Base-by-base conservation (phyloP, 2,888 invertebrate genomes). In the Spodoptera picta region DNA sequence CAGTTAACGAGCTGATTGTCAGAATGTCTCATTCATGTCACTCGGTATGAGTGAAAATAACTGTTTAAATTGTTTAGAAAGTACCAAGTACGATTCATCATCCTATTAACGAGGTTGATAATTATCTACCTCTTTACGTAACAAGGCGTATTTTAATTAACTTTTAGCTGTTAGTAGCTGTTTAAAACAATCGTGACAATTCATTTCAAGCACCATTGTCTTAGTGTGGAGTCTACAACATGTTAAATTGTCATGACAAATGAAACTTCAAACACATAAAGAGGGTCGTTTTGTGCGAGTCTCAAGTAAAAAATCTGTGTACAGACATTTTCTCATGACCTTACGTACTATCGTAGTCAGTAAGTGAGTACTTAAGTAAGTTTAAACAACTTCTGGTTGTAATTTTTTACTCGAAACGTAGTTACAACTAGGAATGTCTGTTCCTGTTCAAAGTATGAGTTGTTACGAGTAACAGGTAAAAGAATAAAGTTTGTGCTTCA, bases 41-140 rank as follows among this genome's bases (percentile, higher is more conserved):
- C 60, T 47, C 31, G 74, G 50, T 68, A 62, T 48, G 27, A 78
- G 67, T 65, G 75, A 75, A 75, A 79, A 77, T 68, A 42, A 60
- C 63, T 75, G 74, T 72, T 65, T 53, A 72, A 78, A 71, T 65
- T 58, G 59, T 63, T 75, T 72, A 65, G 60, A 72, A 65, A 72
- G 73, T 77, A 69, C 66, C 55, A 58, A 67, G 69, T 69, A 71
- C 60, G 60, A 62, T 76, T 70, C 61, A 60, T 63, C 60, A 56
- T 66, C 45, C 48, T 58, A 65, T 67, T 66, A 75, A 72, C 60
- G 69, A 68, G 63, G 53, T 54, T 66, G 65, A 70, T 76, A 79
- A 77, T 75, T 72, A 67, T 14, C 51, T 49, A 57, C 43, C 19
- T 68, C 4, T 59, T 78, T 74, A 69, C 66, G 72, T 77, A 78